Base-by-base conservation (phyloP, 2,888 invertebrate species). In the Seladonia tumulorum region DNA sequence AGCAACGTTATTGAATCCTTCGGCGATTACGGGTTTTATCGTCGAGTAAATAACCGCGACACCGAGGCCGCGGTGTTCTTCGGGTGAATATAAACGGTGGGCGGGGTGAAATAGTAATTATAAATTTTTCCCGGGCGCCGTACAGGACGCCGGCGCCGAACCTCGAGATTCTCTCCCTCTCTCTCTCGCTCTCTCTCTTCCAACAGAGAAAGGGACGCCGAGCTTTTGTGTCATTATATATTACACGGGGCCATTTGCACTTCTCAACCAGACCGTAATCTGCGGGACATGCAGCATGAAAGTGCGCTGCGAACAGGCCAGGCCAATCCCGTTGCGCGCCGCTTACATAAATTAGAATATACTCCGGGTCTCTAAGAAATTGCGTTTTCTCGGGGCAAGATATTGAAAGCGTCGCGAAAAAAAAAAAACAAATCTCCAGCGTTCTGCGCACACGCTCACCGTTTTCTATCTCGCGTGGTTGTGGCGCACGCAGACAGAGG, bases 301-400 rank as follows among this genome's bases (percentile, higher is more conserved):
- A 86, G 81, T 74, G 49, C 76, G 72, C 68, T 53, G 70, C 76
- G 66, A 72, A 18, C 57, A 72, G 42, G 47, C 47, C 70, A 42
- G 79, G 75, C 79, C 86, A 86, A 86, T 87, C 83, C 83, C 83
- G 86, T 83, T 81, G 86, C 66, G 53, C 53, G 81, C 66, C 68
- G 74, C 79, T 77, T 81, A 81, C 87, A 87, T 87, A 87, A 87
- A 87, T 87, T 87, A 86, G 81, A 86, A 81, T 79, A 83, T 76
- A 72, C 79, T 75, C 81, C 57, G 53, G 79, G 76, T 25, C 14
- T 78, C 85, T 49, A 82, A 79, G 81, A 73, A 76, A 70, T 86
- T 47, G 68, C 77, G 66, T 80, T 83, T 86, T 74, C 83, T 71
- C 78, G 73, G 53, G 53, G 39, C 49, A 57, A 66, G 71, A 78